These are phyloP conservation scores for Grammomys surdaster DNA, from an alignment of 2,113 vertebrate species.

Conservation along the genomic window DNA sequence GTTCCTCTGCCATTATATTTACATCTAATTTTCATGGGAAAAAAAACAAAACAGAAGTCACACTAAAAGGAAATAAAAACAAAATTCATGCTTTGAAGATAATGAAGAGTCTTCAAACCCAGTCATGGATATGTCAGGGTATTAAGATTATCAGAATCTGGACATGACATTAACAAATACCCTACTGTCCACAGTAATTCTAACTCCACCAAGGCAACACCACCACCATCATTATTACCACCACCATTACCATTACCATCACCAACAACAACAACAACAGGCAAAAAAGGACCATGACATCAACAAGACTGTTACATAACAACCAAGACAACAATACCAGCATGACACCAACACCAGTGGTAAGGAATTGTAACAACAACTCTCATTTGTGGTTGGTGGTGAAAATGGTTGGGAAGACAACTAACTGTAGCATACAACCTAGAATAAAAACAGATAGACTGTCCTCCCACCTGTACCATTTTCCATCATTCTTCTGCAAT, in stretches of 20 bases:
- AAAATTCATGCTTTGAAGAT: background rate
- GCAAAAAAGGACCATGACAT: too few relatives aligned
- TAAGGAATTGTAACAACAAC: background rate
- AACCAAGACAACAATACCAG: too few relatives aligned
- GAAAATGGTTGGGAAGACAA: background rate
- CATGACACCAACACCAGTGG: background rate
- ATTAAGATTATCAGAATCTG: background rate
- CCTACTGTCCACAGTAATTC: background rate
- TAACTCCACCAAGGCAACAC: background rate
- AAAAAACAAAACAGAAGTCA: background rate
- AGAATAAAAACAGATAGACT: background rate
- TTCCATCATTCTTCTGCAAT: background rate
- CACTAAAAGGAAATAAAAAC: background rate
- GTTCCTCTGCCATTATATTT: background rate
- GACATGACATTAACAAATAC: background rate
- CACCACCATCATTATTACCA: background rate
- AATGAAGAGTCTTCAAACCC: background rate
- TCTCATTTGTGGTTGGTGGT: too few relatives aligned
- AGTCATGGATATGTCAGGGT: background rate
- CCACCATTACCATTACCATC: background rate
- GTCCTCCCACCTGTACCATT: background rate
- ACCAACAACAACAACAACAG: too few relatives aligned
- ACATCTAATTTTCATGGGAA: background rate
- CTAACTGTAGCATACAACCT: too few relatives aligned
- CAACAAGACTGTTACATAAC: too few relatives aligned